Evolutionary conservation across 2,888 invertebrate genomes (phyloP).

Genomic region (Itoplectis maculator): DNA sequence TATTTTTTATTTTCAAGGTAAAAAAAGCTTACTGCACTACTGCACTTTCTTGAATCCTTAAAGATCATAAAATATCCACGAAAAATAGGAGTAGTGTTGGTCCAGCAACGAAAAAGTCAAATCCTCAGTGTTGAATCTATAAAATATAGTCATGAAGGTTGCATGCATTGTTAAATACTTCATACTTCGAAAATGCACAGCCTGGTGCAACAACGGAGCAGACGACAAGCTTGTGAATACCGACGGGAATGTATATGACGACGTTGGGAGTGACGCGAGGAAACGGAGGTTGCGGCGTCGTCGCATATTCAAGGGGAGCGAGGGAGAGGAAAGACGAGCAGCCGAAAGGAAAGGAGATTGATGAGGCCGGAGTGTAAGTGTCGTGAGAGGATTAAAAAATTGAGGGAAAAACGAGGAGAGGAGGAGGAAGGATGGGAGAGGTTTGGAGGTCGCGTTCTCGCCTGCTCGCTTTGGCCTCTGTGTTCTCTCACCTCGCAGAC

Average conservation of each 20-base stretch:
- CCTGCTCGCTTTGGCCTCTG: conserved; percentile 4
- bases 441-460: neutral
- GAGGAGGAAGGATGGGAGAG: conserved; percentile 24
- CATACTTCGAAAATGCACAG: neutral
- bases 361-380: conserved; percentile 74
- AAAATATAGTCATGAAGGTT: neutral
- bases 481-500: neutral
- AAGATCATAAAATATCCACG: too few relatives aligned
- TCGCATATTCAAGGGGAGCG: neutral
- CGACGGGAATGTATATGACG: neutral
- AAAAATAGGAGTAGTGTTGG: neutral
- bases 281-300: conserved; percentile 3
- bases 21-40: too few relatives aligned
- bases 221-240: neutral
- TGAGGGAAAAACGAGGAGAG: conserved; percentile 66
- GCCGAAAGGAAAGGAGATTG: conserved; percentile 73
- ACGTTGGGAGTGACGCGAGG: neutral
- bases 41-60: too few relatives aligned
- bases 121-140: neutral
- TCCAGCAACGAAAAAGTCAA: neutral
- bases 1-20: too few relatives aligned
- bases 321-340: conserved; percentile 48
- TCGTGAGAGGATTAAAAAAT: conserved; percentile 76
- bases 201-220: neutral
- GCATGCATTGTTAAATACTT: neutral